Percentiles rank a stretch among this genome's conserved stretches.
Evolutionary conservation across 2,888 invertebrate genomes (phyloP).

Genomic region (Himalopsyche japonica): DNA sequence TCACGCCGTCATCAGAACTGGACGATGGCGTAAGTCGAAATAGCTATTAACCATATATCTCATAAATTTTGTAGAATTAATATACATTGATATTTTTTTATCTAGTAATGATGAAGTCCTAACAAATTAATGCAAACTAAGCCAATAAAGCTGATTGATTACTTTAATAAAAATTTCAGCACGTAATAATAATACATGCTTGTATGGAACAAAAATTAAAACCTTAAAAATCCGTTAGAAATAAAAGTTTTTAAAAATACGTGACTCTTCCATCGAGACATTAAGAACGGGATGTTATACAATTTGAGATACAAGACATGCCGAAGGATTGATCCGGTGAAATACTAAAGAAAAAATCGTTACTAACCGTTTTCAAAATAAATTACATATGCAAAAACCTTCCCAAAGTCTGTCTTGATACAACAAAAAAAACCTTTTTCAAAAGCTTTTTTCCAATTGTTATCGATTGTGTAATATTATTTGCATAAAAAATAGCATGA

Average conservation of each 20-base stretch:
- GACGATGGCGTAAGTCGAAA: no score
- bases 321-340: constrained; percentile 28
- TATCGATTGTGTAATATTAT: constrained; percentile 37
- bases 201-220: no score
- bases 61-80: no score
- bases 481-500: constrained; percentile 41
- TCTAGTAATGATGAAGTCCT: no score
- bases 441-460: constrained; percentile 38
- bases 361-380: constrained; percentile 38
- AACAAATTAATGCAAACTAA: no score
- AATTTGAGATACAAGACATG: constrained; percentile 29
- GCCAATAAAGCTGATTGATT: no score
- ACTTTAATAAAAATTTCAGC: no score
- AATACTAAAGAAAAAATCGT: constrained; percentile 32
- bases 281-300: constrained; percentile 18
- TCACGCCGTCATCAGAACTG: no score
- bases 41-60: no score
- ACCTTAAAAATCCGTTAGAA: constrained; percentile 28
- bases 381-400: constrained; percentile 38
- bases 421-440: constrained; percentile 16
- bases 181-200: no score
- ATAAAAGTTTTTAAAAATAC: constrained; percentile 6
- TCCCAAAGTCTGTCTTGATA: constrained; percentile 29
- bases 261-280: not conserved
- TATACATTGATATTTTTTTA: no score